Evolutionary conservation across 2,888 invertebrate genomes (phyloP).

Genomic region (Blomia tropicalis): DNA sequence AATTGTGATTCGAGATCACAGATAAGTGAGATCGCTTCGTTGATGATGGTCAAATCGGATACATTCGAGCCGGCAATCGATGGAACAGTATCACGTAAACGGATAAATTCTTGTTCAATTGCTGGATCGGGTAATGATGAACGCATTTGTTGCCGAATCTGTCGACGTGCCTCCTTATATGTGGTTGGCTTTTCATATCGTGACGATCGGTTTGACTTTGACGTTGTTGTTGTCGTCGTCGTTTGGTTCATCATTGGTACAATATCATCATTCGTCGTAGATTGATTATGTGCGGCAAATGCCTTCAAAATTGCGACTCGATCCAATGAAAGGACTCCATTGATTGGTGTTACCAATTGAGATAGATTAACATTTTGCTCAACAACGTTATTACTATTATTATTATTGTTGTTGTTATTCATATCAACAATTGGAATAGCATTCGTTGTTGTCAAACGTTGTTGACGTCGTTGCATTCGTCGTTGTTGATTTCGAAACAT

Average conservation of each 20-base stretch:
- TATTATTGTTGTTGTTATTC: not conserved
- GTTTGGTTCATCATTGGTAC: not conserved
- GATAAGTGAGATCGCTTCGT: constrained; percentile 21
- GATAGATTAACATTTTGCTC: too few relatives aligned
- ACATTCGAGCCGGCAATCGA: constrained; percentile 17
- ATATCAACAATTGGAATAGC: not conserved
- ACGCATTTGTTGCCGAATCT: not conserved
- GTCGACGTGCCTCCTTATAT: not conserved
- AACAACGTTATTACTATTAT: too few relatives aligned
- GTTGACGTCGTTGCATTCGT: not conserved
- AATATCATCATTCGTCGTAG: not conserved
- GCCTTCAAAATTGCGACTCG: constrained; percentile 12
- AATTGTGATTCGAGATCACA: constrained; percentile 15
- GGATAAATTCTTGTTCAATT: constrained; percentile 7
- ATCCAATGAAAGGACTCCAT: not conserved
- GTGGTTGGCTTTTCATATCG: constrained; percentile 7
- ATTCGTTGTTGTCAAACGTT: not conserved
- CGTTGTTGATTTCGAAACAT: not conserved
- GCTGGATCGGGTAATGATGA: not conserved
- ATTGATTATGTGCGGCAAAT: not conserved
- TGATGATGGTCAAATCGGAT: constrained; percentile 20
- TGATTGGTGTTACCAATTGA: not conserved
- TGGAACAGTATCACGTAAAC: constrained; percentile 22
- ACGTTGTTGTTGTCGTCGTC: not conserved
- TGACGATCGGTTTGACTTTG: not conserved